Conservation (phyloP, 2,888 invertebrate species). For the Cataglyphis rosenhaueri region DNA sequence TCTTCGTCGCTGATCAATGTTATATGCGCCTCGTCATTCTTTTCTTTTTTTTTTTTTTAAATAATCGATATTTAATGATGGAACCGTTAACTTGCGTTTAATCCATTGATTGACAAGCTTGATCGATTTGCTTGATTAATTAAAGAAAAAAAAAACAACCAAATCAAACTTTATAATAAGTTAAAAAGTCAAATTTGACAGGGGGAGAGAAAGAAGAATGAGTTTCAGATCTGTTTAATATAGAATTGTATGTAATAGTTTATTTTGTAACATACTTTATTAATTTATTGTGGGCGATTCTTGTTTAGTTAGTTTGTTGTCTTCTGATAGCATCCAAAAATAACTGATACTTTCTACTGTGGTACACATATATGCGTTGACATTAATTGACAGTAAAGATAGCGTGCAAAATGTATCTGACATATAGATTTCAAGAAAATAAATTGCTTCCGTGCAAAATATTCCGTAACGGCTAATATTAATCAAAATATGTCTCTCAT, state of each 20-base stretch:
- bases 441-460: slow-evolving; percentile 12
- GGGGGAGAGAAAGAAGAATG: background rate
- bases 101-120: background rate
- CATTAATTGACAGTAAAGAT: slow-evolving; percentile 4
- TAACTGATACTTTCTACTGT: slow-evolving; percentile 1
- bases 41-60: background rate
- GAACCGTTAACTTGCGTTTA: background rate
- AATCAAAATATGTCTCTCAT: background rate
- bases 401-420: background rate
- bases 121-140: background rate
- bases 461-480: background rate
- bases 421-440: background rate
- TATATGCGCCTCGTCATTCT: background rate
- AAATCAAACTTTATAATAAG: background rate
- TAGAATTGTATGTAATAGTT: background rate
- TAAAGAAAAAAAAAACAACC: background rate
- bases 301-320: background rate
- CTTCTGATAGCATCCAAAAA: background rate
- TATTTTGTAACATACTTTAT: background rate
- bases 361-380: background rate
- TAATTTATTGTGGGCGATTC: background rate
- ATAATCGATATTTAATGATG: background rate
- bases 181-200: background rate
- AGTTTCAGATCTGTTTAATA: background rate
- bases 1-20: background rate